A percentile compares a stretch with the other conserved stretches of the same genome.
Conservation (phyloP, 2,113 vertebrate genomes). For the Mormoops blainvillei region DNA sequence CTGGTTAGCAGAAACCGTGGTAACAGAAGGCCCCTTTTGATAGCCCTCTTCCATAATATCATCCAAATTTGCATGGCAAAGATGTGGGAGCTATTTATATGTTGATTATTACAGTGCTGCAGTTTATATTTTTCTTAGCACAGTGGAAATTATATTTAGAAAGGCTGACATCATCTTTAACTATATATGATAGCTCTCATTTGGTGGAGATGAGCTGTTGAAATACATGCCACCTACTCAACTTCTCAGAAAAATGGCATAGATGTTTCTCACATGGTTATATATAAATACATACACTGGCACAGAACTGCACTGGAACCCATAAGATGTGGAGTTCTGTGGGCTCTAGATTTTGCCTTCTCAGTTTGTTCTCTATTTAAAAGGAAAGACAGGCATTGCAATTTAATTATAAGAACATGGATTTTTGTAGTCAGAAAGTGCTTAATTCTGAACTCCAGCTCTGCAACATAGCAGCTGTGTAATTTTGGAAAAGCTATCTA, state of each 20-base stretch:
- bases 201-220: constrained; percentile 63
- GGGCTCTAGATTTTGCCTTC: constrained; percentile 17
- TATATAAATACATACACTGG: constrained; percentile 43
- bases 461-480: background rate
- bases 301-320: background rate
- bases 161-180: constrained; percentile 76
- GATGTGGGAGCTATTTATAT: constrained; percentile 75
- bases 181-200: constrained; percentile 69
- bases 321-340: background rate
- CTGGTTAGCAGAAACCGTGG: constrained; percentile 63
- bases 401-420: background rate
- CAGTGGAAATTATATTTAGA: constrained; percentile 76
- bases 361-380: constrained; percentile 33
- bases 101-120: constrained; percentile 76
- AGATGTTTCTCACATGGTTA: constrained; percentile 56
- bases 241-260: constrained; percentile 63
- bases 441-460: background rate
- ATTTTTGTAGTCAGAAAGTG: background rate
- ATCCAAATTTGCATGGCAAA: constrained; percentile 75
- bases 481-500: background rate
- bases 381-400: background rate
- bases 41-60: constrained; percentile 66
- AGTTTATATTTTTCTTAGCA: constrained; percentile 72
- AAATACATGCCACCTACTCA: constrained; percentile 73
- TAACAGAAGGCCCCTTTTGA: constrained; percentile 69